phyloP scores from a whole-genome alignment of 2,113 vertebrate species.

The Panurus biarmicus region DNA sequence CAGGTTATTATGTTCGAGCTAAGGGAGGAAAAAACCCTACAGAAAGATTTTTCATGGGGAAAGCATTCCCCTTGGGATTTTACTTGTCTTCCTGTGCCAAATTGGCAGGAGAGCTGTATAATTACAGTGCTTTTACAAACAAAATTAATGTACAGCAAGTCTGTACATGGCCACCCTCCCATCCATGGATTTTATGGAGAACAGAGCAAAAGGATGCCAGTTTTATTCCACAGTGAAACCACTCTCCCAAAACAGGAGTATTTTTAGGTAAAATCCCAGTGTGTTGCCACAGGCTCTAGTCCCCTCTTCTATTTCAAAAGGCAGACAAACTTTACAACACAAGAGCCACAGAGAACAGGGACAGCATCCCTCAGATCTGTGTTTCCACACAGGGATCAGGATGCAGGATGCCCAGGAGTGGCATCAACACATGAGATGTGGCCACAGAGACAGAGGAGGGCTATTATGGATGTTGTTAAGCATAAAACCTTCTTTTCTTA shows the following conservation, averaged over 20 bases:
- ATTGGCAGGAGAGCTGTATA: background rate
- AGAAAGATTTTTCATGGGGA: background rate
- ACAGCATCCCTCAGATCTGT: background rate
- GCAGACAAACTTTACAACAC: background rate
- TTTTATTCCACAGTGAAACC: background rate
- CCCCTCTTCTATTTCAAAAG: background rate
- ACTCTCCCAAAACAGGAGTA: background rate
- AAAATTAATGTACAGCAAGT: conserved; percentile 43
- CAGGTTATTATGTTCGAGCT: background rate
- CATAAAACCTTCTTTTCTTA: background rate
- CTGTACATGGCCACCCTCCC: background rate
- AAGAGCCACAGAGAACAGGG: background rate
- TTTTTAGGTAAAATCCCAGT: background rate
- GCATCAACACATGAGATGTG: background rate
- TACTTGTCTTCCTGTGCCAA: conserved; percentile 23
- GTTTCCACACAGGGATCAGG: too few species aligned
- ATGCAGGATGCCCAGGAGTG: background rate
- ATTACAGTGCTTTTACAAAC: conserved; percentile 30
- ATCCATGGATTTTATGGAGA: background rate
- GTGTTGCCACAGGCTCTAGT: accelerated
- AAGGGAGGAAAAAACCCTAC: background rate
- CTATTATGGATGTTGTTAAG: accelerated
- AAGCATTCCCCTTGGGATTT: conserved; percentile 11
- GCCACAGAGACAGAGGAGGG: background rate
- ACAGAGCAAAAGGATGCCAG: background rate